phyloP scores from a whole-genome alignment of 2,888 invertebrate species.

The Trissonchulus sp. region DNA sequence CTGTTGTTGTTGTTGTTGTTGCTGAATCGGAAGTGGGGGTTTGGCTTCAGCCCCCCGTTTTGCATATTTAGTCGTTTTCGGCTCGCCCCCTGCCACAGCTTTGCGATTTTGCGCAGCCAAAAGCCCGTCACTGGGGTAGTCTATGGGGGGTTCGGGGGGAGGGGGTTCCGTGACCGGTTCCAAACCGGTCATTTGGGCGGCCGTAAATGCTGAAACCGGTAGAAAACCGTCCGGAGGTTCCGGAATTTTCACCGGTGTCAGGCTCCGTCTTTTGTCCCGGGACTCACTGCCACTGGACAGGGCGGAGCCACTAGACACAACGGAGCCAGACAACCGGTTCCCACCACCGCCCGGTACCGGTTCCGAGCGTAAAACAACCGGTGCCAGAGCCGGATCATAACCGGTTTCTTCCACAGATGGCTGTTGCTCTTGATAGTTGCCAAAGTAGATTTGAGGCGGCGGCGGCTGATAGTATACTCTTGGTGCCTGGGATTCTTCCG shows the following conservation, averaged over 20 bases:
- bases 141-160: constrained; percentile 50
- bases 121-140: constrained; percentile 38
- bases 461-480: neutral
- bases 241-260: neutral
- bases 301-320: neutral
- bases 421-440: neutral
- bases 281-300: too few species aligned
- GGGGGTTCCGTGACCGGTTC: constrained; percentile 32
- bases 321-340: neutral
- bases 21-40: too few species aligned
- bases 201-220: neutral
- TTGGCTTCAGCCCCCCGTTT: too few species aligned
- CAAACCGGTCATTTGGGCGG: too few species aligned
- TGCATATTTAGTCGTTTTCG: too few species aligned
- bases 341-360: neutral
- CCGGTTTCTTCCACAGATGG: neutral
- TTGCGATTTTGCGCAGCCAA: too few species aligned
- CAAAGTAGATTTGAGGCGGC: neutral
- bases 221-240: neutral
- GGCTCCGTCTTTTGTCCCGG: neutral
- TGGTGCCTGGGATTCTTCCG: neutral
- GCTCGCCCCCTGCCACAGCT: too few species aligned
- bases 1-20: too few species aligned
- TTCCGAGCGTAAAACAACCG: too few species aligned
- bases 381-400: neutral